Percentiles rank a stretch among this genome's conserved stretches.
Conservation (phyloP, 2,888 invertebrate genomes). For the Polydrusus pterygomalis region DNA sequence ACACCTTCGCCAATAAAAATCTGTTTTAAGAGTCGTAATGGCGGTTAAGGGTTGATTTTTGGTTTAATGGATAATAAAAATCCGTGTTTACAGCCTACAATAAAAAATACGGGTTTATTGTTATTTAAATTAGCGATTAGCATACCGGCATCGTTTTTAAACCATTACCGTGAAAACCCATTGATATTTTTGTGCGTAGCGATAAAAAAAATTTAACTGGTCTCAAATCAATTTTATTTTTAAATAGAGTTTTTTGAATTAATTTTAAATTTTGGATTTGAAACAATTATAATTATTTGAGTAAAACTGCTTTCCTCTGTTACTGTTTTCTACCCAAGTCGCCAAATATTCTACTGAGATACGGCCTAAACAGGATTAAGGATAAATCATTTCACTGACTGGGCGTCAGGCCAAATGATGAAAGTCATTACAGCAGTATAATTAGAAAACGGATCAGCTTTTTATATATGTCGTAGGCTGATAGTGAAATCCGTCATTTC, state of each 20-base stretch:
- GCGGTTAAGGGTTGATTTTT: slow-evolving; percentile 49
- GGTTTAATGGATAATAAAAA: slow-evolving; percentile 48
- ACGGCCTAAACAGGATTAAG: no score
- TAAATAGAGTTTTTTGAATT: not conserved
- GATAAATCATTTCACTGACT: no score
- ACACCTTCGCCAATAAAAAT: slow-evolving; percentile 40
- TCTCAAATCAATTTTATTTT: not conserved
- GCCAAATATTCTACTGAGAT: no score
- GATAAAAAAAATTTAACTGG: not conserved
- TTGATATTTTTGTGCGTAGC: not conserved
- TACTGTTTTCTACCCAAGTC: no score
- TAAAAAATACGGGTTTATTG: slow-evolving; percentile 47
- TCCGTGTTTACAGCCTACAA: slow-evolving; percentile 40
- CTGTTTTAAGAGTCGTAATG: slow-evolving; percentile 33
- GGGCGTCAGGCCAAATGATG: no score
- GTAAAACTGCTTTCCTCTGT: no score
- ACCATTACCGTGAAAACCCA: slow-evolving; percentile 4
- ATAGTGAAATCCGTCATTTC: no score
- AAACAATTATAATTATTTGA: no score
- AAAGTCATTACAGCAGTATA: no score
- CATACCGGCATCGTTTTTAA: slow-evolving; percentile 9
- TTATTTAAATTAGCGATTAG: slow-evolving; percentile 43
- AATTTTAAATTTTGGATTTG: not conserved
- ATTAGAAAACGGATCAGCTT: no score
- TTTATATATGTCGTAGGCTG: no score